Evolutionary conservation across 2,113 vertebrate species (phyloP), one percentile per base, ranked within the genome.

Genomic region (Gasterosteus aculeatus): DNA sequence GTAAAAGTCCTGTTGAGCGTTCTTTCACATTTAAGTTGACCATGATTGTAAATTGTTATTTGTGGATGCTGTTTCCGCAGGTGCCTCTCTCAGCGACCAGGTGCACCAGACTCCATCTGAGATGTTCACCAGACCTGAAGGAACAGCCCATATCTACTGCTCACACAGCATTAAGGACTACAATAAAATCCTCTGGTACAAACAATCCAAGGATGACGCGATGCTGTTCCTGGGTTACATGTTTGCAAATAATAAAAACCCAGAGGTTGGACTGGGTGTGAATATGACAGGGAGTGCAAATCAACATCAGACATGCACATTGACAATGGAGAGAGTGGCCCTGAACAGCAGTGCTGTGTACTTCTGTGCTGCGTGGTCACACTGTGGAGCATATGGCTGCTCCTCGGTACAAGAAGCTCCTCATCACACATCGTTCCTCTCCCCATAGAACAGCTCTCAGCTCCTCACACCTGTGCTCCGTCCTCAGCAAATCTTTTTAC

Each of bases 111-210:
- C 0, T 69, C 85, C 85, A 64, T 8, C 53, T 22, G 58, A 83
- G 2, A 64, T 80, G 16, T 51, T 39, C 57, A 69, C 7, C 8
- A 16, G 19, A 2, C 22, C 5, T 10, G 44, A 33, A 69, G 0
- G 47, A 73, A 12, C 5, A 4, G 77, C 73, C 12, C 7, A 10
- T 47, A 76, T 92, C 8, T 9, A 1, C 6, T 91, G 90, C 65
- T 81, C 42, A 29, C 90, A 92, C 62, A 78, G 14, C 0, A 75
- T 82, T 53, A 0, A 67, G 0, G 46, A 0, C 74, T 85, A 85
- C 5, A 0, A 89, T 3, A 16, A 0, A 26, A 83, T 90, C 4
- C 51, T 72, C n/a, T 91, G 90, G 91, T 91, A 88, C 83, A 84
- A 85, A 11, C 83, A 87, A 26, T 10, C 2, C 5, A 9, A 56